phyloP scores from a whole-genome alignment of 2,888 invertebrate species.

The Allacma fusca region DNA sequence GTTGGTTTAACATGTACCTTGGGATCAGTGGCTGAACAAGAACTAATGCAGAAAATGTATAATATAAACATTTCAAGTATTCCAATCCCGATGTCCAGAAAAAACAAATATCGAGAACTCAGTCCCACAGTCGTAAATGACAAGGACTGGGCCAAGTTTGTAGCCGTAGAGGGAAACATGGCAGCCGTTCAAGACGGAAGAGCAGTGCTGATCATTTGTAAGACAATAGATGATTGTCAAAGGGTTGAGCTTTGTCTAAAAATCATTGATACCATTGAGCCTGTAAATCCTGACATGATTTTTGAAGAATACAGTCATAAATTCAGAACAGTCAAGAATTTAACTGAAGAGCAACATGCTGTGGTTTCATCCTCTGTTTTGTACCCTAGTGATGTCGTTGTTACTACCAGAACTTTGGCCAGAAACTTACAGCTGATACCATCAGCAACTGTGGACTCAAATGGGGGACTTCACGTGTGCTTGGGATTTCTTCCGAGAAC shows the following conservation, averaged over 20 bases:
- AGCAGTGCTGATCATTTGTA: neutral
- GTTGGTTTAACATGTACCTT: neutral
- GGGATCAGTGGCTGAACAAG: neutral
- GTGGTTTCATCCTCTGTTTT: neutral
- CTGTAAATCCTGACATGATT: neutral
- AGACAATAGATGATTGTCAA: neutral
- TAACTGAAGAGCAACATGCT: neutral
- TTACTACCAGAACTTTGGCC: neutral
- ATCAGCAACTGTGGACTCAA: neutral
- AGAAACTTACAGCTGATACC: neutral
- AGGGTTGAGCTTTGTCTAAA: neutral
- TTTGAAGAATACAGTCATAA: neutral
- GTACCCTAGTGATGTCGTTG: neutral
- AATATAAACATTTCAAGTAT: neutral
- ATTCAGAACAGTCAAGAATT: neutral
- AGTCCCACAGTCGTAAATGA: neutral
- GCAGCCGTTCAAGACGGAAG: neutral
- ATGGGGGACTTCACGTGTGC: neutral
- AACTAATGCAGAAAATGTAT: neutral
- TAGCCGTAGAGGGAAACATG: neutral
- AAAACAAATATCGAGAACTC: no score
- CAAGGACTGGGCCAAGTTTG: neutral
- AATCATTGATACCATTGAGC: no score
- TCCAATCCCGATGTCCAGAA: neutral
- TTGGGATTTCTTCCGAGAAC: neutral